phyloP scores from a whole-genome alignment of 1,140 invertebrate species.

The Popillia japonica region DNA sequence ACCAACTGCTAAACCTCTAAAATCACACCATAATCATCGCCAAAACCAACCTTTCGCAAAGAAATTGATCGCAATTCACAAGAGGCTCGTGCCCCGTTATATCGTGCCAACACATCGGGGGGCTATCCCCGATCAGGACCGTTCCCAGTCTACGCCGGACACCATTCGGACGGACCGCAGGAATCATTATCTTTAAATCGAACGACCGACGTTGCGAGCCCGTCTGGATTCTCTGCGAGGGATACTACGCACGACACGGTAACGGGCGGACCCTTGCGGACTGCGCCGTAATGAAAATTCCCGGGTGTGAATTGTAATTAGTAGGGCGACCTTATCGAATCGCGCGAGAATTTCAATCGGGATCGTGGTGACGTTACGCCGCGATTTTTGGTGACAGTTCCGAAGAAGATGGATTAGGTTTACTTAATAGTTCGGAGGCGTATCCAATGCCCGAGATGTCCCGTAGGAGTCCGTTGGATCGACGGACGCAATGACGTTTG shows the following conservation, averaged over 20 bases:
- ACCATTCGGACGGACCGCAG: background rate
- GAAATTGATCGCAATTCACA: background rate
- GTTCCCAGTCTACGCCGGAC: background rate
- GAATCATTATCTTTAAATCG: conserved; percentile 11
- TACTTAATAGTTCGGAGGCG: background rate
- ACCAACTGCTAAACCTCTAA: background rate
- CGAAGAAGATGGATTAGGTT: conserved; percentile 18
- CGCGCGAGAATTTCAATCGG: conserved; percentile 6
- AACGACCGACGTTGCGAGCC: background rate
- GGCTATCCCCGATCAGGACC: background rate
- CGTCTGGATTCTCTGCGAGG: background rate
- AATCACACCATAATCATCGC: background rate
- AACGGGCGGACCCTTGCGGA: background rate
- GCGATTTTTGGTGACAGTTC: background rate
- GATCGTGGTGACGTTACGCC: background rate
- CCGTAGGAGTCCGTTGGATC: too few relatives aligned
- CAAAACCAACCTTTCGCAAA: background rate
- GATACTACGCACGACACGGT: too few relatives aligned
- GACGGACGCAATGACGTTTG: too few relatives aligned
- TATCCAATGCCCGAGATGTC: too few relatives aligned
- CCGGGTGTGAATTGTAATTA: background rate
- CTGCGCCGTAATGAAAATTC: background rate
- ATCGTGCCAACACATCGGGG: background rate
- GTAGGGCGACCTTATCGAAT: background rate
- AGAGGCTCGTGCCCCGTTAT: background rate